Evolutionary conservation across 2,797 vertebrate species (phyloP).

Genomic region (Sparus aurata): DNA sequence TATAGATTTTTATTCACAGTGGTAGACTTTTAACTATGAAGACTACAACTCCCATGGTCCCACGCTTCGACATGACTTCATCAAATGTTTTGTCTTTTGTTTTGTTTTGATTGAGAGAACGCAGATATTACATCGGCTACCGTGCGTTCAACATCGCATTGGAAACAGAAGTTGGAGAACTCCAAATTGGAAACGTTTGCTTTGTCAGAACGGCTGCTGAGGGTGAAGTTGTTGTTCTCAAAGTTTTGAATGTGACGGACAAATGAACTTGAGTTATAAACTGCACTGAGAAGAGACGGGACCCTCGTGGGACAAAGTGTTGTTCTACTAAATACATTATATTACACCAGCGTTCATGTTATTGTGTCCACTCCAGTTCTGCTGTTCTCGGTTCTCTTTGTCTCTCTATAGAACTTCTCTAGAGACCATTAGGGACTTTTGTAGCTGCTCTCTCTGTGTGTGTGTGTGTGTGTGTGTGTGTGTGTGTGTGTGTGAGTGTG

Average conservation of each 20-base stretch:
- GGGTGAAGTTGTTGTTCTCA: neutral
- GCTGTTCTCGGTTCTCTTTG: conserved; percentile 13
- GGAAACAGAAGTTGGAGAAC: too few relatives aligned
- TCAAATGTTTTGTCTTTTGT: too few relatives aligned
- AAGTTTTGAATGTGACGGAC: neutral
- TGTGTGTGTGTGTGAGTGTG: conserved; percentile 13
- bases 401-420: conserved; percentile 1
- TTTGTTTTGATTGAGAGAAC: too few relatives aligned
- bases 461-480: conserved; percentile 12
- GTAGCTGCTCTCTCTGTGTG: conserved; percentile 2
- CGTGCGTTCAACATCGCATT: too few relatives aligned
- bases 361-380: neutral
- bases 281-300: neutral
- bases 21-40: too few relatives aligned
- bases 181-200: too few relatives aligned
- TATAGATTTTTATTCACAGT: too few relatives aligned
- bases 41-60: too few relatives aligned
- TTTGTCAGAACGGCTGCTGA: neutral
- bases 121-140: too few relatives aligned
- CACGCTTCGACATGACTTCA: too few relatives aligned
- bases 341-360: neutral
- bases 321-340: neutral
- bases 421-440: conserved; percentile 4
- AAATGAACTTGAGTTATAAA: neutral
- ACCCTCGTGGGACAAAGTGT: neutral